Base-by-base conservation (phyloP, 1,140 invertebrate species). In the Plectrocnemia conspersa region DNA sequence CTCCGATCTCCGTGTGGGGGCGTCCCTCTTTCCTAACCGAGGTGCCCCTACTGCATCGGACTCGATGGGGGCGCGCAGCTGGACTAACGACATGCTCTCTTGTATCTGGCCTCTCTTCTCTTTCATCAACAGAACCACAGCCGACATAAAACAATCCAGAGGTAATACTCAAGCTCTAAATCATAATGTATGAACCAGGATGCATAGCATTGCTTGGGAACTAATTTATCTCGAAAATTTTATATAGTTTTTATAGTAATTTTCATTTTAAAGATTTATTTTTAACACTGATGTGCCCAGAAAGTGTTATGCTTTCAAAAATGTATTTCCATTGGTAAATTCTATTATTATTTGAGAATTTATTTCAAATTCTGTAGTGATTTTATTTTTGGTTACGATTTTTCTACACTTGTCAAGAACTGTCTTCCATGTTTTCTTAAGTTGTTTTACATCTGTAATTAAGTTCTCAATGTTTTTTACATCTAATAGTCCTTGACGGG, bases 21-120 rank as follows among this genome's bases (percentile, higher is more conserved):
- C n/a, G n/a, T n/a, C n/a, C n/a, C n/a, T n/a, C n/a, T n/a, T n/a
- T n/a, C n/a, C n/a, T n/a, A n/a, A n/a, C n/a, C n/a, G n/a, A n/a
- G n/a, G n/a, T n/a, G 27, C 45, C 4, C 45, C 27, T 9, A 11
- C 22, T 18, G 21, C 33, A 18, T n/a, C 19, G 1, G 38, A 21
- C 9, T 27, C 22, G 11, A 7, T 41, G 4, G 52, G 52, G 23
- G 10, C 44, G 18, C 18, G 40, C 0, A 52, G 52, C 40, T 91
- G 86, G 83, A 83, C 90, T 58, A 87, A 89, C 59, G 88, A 88
- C 0, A 79, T 94, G 35, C 76, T 92, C 45, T 90, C 89, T 2
- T 95, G 91, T 67, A 80, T 95, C 62, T 78, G 87, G 58, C 91
- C 91, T 0, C 83, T 94, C 3, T 82, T 89, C 73, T 87, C 82